These are phyloP conservation scores for Cancer borealis DNA, from an alignment of 2,888 invertebrate genomes.

Conservation along the genomic window DNA sequence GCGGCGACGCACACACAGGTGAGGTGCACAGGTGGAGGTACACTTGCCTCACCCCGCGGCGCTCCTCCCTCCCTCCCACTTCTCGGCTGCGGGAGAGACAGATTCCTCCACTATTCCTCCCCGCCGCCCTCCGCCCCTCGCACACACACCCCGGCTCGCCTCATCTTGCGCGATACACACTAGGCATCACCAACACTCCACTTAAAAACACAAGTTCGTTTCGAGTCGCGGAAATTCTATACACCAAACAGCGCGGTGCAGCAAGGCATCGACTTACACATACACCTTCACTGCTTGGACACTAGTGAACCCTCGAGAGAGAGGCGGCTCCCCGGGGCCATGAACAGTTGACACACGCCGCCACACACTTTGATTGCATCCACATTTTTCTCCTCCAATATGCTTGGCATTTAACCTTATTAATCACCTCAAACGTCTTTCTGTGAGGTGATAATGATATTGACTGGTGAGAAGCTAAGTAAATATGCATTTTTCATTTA, in stretches of 20 bases:
- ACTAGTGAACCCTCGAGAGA: slow-evolving; percentile 60
- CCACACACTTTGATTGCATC: not conserved
- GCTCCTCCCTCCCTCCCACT: slow-evolving; percentile 43
- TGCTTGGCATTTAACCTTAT: slow-evolving; percentile 17
- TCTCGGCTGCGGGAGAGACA: slow-evolving; percentile 36
- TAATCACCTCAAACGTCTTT: not conserved
- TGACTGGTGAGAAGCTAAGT: not conserved
- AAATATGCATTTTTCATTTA: not conserved
- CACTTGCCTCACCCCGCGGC: slow-evolving; percentile 52
- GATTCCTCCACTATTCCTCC: slow-evolving; percentile 44
- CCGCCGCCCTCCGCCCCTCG: slow-evolving; percentile 23
- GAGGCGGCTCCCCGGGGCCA: not conserved
- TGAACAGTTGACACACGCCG: slow-evolving; percentile 30
- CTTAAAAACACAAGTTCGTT: not conserved
- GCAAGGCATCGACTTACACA: slow-evolving; percentile 59
- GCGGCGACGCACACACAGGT: slow-evolving; percentile 15
- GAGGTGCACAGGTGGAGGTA: slow-evolving; percentile 34
- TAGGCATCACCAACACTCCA: not conserved
- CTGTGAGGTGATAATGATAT: not conserved
- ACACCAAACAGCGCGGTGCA: slow-evolving; percentile 68
- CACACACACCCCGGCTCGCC: slow-evolving; percentile 12
- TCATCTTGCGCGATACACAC: slow-evolving; percentile 3
- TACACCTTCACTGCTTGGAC: slow-evolving; percentile 63
- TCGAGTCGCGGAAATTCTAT: slow-evolving; percentile 58
- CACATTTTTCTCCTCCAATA: slow-evolving; percentile 7